These are phyloP conservation scores for Cheilosia vernalis DNA, from an alignment of 2,888 invertebrate species.

Conservation along the genomic window DNA sequence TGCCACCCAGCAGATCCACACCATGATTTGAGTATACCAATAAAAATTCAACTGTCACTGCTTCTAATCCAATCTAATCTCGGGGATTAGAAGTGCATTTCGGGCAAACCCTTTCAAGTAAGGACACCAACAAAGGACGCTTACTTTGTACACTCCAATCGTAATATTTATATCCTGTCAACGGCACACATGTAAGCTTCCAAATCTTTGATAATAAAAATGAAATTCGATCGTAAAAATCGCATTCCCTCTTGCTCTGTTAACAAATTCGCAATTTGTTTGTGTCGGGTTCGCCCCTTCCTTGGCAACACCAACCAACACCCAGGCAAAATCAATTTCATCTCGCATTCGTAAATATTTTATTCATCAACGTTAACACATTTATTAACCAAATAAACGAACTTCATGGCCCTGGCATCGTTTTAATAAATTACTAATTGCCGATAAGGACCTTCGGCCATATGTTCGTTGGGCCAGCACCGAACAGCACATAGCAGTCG, in stretches of 20 bases:
- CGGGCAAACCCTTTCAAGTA: too few species aligned
- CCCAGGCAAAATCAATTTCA: constrained; percentile 66
- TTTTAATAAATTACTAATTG: constrained; percentile 74
- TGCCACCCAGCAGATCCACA: too few species aligned
- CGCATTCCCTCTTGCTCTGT: constrained; percentile 6
- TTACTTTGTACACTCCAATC: too few species aligned
- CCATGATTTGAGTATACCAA: too few species aligned
- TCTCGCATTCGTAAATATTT: constrained; percentile 72
- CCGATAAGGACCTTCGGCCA: constrained; percentile 69
- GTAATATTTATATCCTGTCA: not conserved
- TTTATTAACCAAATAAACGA: constrained; percentile 72
- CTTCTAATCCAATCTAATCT: too few species aligned
- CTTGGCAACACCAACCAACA: not conserved
- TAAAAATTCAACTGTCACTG: too few species aligned
- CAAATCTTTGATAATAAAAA: constrained; percentile 10
- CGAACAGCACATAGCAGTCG: constrained; percentile 6
- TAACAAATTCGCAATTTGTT: constrained; percentile 58
- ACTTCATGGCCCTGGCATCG: constrained; percentile 65
- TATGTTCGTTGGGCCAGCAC: constrained; percentile 45
- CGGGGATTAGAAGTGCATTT: too few species aligned
- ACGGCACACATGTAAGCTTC: not conserved
- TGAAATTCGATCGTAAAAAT: constrained; percentile 50
- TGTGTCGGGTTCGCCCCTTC: not conserved
- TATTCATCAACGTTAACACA: constrained; percentile 75
- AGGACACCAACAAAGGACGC: too few species aligned